A percentile compares a stretch with the other conserved stretches of the same genome.
These are phyloP conservation scores for Urocynchramus pylzowi DNA, from an alignment of 2,113 vertebrate species.

Conservation along the genomic window DNA sequence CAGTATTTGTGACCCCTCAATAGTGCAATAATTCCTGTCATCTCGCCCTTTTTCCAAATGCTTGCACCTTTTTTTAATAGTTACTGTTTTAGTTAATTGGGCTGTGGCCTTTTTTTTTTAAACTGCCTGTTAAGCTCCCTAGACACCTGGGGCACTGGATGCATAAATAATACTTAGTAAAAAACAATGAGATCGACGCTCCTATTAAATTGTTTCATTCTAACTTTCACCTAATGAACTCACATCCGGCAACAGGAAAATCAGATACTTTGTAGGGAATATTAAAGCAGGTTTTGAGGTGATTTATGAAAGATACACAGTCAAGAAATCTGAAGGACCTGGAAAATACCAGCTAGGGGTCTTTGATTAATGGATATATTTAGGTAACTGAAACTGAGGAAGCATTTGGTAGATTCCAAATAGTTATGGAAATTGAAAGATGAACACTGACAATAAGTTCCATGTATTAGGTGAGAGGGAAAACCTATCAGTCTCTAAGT, in stretches of 20 bases:
- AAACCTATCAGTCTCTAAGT: neutral
- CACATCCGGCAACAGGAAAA: slow-evolving; percentile 35
- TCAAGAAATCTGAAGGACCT: neutral
- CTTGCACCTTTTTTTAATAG: slow-evolving; percentile 29
- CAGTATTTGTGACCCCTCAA: neutral
- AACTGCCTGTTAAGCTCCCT: slow-evolving; percentile 31
- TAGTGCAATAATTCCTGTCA: neutral
- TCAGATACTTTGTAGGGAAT: neutral
- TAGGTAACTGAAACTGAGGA: neutral
- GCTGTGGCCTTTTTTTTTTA: neutral
- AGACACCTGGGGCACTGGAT: slow-evolving; percentile 34
- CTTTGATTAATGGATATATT: neutral
- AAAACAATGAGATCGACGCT: neutral
- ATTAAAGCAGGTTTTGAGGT: neutral
- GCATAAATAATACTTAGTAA: slow-evolving; percentile 47
- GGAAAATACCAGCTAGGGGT: neutral
- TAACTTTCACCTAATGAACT: slow-evolving; percentile 27
- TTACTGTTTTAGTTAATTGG: slow-evolving; percentile 28
- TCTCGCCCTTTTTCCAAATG: neutral
- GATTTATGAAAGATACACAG: neutral
- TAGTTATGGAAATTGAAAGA: neutral
- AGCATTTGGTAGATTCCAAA: neutral
- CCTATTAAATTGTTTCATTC: slow-evolving; percentile 22
- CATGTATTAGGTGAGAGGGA: neutral
- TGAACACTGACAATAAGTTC: neutral